These are phyloP conservation scores for Miltochrista miniata DNA, from an alignment of 2,888 invertebrate species.

Conservation along the genomic window DNA sequence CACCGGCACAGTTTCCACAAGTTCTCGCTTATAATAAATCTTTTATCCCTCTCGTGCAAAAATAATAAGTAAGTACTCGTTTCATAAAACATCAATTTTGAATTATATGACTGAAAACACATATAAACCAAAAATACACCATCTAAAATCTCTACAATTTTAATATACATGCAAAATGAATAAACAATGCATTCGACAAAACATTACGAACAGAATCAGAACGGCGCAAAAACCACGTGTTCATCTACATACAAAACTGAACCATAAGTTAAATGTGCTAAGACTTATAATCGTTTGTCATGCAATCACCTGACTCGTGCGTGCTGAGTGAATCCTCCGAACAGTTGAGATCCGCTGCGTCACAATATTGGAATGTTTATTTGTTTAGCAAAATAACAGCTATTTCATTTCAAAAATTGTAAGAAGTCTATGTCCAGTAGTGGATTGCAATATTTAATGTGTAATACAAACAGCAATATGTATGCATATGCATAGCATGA, in stretches of 20 bases:
- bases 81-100: background rate
- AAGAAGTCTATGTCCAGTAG: no score
- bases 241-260: conserved; percentile 52
- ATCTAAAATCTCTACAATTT: background rate
- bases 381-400: background rate
- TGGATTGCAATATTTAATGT: no score
- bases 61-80: background rate
- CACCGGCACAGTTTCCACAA: no score
- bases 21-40: no score
- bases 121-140: background rate
- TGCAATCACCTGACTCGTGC: conserved; percentile 90
- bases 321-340: conserved; percentile 91
- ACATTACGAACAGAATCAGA: conserved; percentile 6
- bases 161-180: conserved; percentile 18
- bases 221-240: background rate
- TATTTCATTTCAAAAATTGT: no score
- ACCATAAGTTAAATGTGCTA: conserved; percentile 39
- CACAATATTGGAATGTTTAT: conserved; percentile 45
- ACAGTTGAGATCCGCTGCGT: conserved; percentile 90
- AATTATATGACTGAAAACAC: background rate
- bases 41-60: background rate
- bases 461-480: no score
- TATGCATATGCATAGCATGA: no score
- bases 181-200: conserved; percentile 6
- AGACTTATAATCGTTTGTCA: conserved; percentile 52